Evolutionary conservation across 2,113 vertebrate genomes (phyloP).

Genomic region (Pseudorectes ferrugineus): DNA sequence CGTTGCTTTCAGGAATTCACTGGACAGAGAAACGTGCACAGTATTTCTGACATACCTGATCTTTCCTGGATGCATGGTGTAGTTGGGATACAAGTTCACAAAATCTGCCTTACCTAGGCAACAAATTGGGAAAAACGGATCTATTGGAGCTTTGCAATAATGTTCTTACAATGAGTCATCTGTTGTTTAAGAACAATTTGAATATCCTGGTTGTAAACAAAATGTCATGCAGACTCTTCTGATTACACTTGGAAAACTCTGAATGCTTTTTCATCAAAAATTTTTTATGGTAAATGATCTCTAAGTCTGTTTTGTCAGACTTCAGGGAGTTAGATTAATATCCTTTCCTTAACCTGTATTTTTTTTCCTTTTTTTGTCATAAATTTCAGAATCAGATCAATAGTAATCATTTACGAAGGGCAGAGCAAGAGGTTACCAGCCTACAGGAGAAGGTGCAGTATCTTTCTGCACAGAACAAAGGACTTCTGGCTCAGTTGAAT

Average conservation of each 20-base stretch:
- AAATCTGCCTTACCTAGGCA: background rate
- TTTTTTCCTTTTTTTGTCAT: background rate
- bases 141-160: background rate
- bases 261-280: background rate
- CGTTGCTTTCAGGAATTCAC: background rate
- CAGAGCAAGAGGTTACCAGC: constrained; percentile 81
- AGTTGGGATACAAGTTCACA: background rate
- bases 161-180: background rate
- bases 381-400: constrained; percentile 91
- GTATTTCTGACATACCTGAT: background rate
- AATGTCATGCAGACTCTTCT: background rate
- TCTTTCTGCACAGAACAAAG: constrained; percentile 88
- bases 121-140: background rate
- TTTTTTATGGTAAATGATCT: background rate
- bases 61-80: background rate
- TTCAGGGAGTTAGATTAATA: background rate
- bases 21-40: background rate
- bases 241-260: background rate
- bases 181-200: background rate
- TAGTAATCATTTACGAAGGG: constrained; percentile 88
- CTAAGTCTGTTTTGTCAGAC: background rate
- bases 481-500: constrained; percentile 81
- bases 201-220: background rate
- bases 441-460: constrained; percentile 82
- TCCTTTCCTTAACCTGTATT: background rate